Evolutionary conservation across 2,113 vertebrate genomes (phyloP).

Genomic region (Melozone crissalis): DNA sequence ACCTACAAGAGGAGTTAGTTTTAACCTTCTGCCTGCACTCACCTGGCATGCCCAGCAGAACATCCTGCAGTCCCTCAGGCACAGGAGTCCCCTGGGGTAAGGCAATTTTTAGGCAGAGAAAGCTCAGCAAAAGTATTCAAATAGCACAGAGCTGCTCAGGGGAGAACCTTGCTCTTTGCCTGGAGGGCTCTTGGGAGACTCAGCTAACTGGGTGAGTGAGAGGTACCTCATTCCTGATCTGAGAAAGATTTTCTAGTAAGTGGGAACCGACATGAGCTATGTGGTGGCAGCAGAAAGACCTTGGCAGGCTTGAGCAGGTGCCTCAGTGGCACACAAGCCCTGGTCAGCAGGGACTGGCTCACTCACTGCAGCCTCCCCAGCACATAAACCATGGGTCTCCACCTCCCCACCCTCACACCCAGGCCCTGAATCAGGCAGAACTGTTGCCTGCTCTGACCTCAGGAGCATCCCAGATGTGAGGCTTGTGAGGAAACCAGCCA

Average conservation of each 20-base stretch:
- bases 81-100: not conserved
- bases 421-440: not conserved
- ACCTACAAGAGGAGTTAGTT: not conserved
- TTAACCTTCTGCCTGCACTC: not conserved
- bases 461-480: not conserved
- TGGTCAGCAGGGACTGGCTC: not conserved
- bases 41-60: not conserved
- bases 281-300: not conserved
- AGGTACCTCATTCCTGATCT: slow-evolving; percentile 23
- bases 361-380: not conserved
- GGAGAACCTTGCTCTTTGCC: not conserved
- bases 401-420: not conserved
- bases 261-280: not conserved
- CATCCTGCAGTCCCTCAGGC: not conserved
- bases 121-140: slow-evolving; percentile 31
- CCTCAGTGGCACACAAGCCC: rapidly evolving
- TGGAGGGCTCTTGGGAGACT: slow-evolving; percentile 27
- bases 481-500: not conserved
- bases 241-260: slow-evolving; percentile 14
- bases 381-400: not conserved
- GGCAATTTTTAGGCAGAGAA: slow-evolving; percentile 30
- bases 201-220: slow-evolving; percentile 22
- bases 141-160: not conserved
- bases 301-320: not conserved
- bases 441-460: not conserved